Conservation (phyloP, 2,888 invertebrate species). For the Coecobrya sp. region DNA sequence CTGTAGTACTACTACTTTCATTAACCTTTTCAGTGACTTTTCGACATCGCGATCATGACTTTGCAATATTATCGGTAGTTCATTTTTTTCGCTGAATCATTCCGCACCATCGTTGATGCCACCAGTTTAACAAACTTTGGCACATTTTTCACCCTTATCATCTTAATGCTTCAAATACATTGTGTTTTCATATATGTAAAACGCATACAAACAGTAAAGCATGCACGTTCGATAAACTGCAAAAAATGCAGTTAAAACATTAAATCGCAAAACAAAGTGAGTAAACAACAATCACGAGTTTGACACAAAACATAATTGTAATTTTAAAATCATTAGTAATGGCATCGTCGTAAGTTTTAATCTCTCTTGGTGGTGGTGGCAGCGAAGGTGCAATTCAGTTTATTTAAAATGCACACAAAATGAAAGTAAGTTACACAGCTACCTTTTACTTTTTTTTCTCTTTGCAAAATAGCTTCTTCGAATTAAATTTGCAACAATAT, state of each 20-base stretch:
- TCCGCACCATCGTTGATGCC: background rate
- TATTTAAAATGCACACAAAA: background rate
- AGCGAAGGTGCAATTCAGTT: background rate
- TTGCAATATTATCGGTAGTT: conserved; percentile 10
- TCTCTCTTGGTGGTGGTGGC: background rate
- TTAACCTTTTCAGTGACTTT: conserved; percentile 63
- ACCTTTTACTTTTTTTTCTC: conserved; percentile 30
- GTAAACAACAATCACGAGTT: conserved; percentile 27
- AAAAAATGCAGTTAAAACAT: conserved; percentile 22
- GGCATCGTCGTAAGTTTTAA: conserved; percentile 3
- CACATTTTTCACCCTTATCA: too few species aligned
- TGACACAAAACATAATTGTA: background rate
- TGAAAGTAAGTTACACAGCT: conserved; percentile 33
- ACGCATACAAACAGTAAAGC: background rate
- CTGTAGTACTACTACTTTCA: conserved; percentile 62
- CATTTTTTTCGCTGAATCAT: conserved; percentile 37
- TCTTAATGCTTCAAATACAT: background rate
- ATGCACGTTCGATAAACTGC: background rate
- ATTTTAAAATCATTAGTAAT: background rate
- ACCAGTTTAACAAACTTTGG: conserved; percentile 21
- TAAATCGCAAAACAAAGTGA: background rate
- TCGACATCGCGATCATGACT: conserved; percentile 37
- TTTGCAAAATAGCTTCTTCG: background rate
- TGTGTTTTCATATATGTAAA: background rate
- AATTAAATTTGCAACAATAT: background rate